Percentiles rank a stretch among this genome's conserved stretches.
Conservation (phyloP, 2,113 vertebrate species). For the Psophia crepitans region DNA sequence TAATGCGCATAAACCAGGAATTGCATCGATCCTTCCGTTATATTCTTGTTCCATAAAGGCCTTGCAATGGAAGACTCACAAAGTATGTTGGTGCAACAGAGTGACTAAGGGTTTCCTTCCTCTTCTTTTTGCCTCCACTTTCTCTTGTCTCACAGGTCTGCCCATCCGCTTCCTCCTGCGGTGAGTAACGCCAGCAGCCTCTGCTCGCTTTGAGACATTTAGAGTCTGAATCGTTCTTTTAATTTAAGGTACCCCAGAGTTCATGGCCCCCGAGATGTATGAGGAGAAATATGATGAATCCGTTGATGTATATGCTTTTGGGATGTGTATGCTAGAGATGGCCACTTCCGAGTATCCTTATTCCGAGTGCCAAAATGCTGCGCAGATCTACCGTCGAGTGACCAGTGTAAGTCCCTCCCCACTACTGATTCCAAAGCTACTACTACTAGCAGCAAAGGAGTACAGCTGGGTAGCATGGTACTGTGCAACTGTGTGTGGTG, state of each 20-base stretch:
- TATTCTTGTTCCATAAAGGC: constrained; percentile 66
- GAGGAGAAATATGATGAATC: constrained; percentile 99
- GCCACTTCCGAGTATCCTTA: constrained; percentile 98
- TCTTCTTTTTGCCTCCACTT: constrained; percentile 76
- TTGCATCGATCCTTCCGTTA: not conserved
- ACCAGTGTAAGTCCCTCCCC: constrained; percentile 90
- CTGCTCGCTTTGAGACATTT: constrained; percentile 84
- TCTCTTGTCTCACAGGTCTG: constrained; percentile 69
- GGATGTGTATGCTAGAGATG: constrained; percentile 99
- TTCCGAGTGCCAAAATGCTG: constrained; percentile 98
- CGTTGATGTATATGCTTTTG: constrained; percentile 98
- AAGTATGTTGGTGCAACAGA: constrained; percentile 75
- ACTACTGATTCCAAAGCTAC: not conserved
- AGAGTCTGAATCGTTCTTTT: constrained; percentile 92
- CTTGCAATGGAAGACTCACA: constrained; percentile 87
- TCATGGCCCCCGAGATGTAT: constrained; percentile 99
- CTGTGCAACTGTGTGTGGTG: not conserved
- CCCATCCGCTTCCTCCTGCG: constrained; percentile 73
- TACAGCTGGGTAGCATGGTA: not conserved
- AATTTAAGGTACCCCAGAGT: constrained; percentile 97
- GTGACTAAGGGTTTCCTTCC: constrained; percentile 85
- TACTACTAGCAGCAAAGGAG: not conserved
- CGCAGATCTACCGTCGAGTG: constrained; percentile 98
- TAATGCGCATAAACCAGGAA: not conserved
- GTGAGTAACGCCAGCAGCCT: constrained; percentile 80